These are phyloP conservation scores for Penaeus chinensis DNA, from an alignment of 1,140 invertebrate genomes.

Conservation along the genomic window DNA sequence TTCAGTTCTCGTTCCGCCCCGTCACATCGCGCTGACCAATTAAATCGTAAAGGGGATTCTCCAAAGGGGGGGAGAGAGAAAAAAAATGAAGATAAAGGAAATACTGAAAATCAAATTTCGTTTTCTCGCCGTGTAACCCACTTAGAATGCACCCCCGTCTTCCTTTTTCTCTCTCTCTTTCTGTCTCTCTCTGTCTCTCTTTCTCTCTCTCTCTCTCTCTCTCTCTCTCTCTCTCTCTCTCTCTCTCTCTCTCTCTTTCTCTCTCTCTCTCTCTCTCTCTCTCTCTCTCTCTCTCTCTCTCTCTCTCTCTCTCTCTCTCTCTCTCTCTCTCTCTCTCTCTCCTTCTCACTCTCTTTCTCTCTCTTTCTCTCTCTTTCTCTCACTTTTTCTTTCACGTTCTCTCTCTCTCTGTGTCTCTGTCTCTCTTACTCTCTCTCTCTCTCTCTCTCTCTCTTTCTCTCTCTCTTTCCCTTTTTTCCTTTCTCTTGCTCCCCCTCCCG, in stretches of 20 bases:
- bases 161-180: no score
- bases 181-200: no score
- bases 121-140: no score
- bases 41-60: no score
- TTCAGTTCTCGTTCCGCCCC: no score
- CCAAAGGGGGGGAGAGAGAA: no score
- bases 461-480: neutral
- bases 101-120: no score
- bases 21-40: no score
- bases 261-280: slow-evolving; percentile 8
- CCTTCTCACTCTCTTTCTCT: neutral
- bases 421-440: neutral
- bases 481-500: neutral
- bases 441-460: slow-evolving; percentile 2
- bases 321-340: neutral
- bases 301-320: slow-evolving; percentile 6
- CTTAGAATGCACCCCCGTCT: no score
- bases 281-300: slow-evolving; percentile 17
- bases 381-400: neutral
- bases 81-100: no score
- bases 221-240: neutral
- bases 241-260: neutral
- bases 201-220: no score
- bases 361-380: no score
- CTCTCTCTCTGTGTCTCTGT: neutral